Conservation (phyloP, 2,113 vertebrate genomes). For the Neolamprologus sp. region DNA sequence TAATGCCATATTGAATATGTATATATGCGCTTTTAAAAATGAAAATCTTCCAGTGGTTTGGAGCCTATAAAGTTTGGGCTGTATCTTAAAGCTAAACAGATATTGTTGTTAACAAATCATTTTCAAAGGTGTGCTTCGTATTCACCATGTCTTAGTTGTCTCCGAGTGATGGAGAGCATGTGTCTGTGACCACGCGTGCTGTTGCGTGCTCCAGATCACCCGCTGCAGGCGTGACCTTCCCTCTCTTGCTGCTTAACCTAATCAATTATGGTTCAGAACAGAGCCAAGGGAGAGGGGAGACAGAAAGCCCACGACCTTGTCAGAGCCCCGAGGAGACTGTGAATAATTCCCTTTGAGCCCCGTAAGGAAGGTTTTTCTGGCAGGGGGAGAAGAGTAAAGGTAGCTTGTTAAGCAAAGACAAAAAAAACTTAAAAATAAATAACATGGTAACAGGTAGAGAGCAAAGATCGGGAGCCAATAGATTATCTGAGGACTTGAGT, state of each 20-base stretch:
- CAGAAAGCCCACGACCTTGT: conserved; percentile 62
- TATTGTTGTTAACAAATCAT: conserved; percentile 1
- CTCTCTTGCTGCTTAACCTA: conserved; percentile 71
- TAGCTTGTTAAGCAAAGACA: not conserved
- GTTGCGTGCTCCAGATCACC: conserved; percentile 41
- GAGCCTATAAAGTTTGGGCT: not conserved
- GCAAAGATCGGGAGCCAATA: not conserved
- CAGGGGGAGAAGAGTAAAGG: conserved; percentile 9
- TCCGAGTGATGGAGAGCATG: conserved; percentile 57
- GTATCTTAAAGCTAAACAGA: not conserved
- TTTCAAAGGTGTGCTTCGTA: conserved; percentile 16
- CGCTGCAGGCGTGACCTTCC: conserved; percentile 64
- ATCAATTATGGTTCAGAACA: conserved; percentile 76
- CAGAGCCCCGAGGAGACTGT: conserved; percentile 67
- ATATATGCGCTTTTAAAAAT: not conserved
- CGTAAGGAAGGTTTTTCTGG: conserved; percentile 54
- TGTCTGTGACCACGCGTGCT: conserved; percentile 34
- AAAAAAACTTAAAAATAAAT: conserved; percentile 3
- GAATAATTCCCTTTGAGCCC: conserved; percentile 74
- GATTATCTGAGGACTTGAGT: not conserved
- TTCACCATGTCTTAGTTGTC: conserved; percentile 8
- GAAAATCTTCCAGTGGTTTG: not conserved
- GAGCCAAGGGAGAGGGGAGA: conserved; percentile 59
- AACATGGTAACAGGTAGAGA: not conserved
- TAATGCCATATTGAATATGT: not conserved